phyloP scores from a whole-genome alignment of 2,113 vertebrate genomes.

The Scophthalmus maximus region DNA sequence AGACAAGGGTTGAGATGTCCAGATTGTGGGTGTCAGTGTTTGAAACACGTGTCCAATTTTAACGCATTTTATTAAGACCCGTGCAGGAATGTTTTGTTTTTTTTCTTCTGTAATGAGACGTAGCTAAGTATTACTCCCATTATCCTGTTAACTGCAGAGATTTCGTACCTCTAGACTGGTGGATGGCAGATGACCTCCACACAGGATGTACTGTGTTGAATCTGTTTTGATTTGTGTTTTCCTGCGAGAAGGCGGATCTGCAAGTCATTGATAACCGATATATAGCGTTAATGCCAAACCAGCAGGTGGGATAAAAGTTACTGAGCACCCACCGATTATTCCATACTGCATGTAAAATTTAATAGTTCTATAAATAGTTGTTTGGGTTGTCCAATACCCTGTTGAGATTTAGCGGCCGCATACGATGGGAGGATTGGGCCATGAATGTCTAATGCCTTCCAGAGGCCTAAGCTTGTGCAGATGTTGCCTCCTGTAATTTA shows the following conservation, averaged over 20 bases:
- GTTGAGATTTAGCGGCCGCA: conserved; percentile 40
- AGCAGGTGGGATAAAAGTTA: not conserved
- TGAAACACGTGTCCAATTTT: not conserved
- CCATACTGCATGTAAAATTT: not conserved
- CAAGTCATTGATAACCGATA: not conserved
- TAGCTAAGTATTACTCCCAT: not conserved
- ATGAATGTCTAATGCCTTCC: conserved; percentile 67
- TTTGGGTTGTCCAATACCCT: conserved; percentile 31
- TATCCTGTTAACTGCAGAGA: not conserved
- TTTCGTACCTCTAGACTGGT: not conserved
- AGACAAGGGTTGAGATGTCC: not conserved
- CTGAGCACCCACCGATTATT: not conserved
- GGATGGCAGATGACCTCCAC: not conserved
- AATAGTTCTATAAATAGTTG: conserved; percentile 19
- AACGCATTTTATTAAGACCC: not conserved
- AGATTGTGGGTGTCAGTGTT: not conserved
- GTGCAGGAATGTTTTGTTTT: too few species aligned
- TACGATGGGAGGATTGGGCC: conserved; percentile 38
- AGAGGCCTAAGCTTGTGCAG: conserved; percentile 71
- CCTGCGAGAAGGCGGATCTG: not conserved
- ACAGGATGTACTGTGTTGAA: not conserved
- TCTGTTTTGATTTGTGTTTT: not conserved
- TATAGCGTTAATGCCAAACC: not conserved
- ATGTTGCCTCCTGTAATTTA: conserved; percentile 73
- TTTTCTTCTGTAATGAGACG: not conserved